These are phyloP conservation scores for Hyposmocoma kahamanoa DNA, from an alignment of 1,140 invertebrate species.

Conservation along the genomic window DNA sequence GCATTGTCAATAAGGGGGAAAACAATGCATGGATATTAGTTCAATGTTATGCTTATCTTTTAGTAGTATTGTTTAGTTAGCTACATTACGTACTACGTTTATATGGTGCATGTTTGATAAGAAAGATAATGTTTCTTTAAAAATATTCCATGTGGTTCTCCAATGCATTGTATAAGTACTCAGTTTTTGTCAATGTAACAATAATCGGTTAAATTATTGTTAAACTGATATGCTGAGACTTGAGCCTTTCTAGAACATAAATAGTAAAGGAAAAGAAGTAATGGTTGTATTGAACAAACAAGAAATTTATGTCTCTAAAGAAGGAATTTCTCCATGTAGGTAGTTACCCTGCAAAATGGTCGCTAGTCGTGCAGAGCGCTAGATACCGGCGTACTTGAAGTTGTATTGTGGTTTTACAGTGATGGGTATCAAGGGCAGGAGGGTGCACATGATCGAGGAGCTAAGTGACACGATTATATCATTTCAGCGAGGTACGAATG, in stretches of 20 bases:
- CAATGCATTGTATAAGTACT: too few species aligned
- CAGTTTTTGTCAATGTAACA: too few species aligned
- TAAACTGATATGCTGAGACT: too few species aligned
- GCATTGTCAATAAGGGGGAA: constrained; percentile 15
- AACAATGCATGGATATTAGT: constrained; percentile 31
- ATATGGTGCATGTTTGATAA: constrained; percentile 28
- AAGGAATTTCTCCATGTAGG: too few species aligned
- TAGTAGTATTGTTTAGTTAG: constrained; percentile 21
- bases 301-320: too few species aligned
- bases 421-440: constrained; percentile 98
- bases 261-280: too few species aligned
- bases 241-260: too few species aligned
- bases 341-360: too few species aligned
- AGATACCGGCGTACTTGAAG: constrained; percentile 36
- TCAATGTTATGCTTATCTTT: constrained; percentile 27
- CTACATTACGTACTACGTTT: constrained; percentile 12
- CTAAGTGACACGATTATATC: constrained; percentile 98
- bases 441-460: constrained; percentile 98
- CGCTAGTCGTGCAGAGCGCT: background rate
- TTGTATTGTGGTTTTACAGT: constrained; percentile 80
- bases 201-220: too few species aligned
- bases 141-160: background rate
- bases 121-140: background rate
- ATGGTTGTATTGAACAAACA: too few species aligned
- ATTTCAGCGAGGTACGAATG: constrained; percentile 93